These are phyloP conservation scores for Hypomecis punctinalis DNA, from an alignment of 2,888 invertebrate species.

Conservation along the genomic window DNA sequence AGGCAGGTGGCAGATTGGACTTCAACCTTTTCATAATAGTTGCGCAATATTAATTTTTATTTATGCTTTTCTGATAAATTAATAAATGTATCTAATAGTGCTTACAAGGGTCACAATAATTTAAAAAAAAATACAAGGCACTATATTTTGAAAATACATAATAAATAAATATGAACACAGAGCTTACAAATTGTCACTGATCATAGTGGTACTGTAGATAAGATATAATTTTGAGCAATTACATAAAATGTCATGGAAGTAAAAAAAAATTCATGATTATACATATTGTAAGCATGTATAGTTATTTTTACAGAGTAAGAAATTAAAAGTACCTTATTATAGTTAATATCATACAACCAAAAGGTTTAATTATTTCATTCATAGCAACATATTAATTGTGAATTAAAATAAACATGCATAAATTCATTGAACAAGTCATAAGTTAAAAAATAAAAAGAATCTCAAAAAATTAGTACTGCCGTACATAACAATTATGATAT, in stretches of 20 bases:
- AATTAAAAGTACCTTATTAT: background rate
- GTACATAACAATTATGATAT: conserved; percentile 24
- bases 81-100: too few relatives aligned
- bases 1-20: background rate
- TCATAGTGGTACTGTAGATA: background rate
- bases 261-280: background rate
- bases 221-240: conserved; percentile 16
- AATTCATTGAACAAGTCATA: conserved; percentile 16
- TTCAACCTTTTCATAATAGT: background rate
- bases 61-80: background rate
- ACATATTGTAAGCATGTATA: background rate
- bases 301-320: background rate
- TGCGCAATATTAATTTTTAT: background rate
- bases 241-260: conserved; percentile 17
- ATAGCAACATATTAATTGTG: background rate
- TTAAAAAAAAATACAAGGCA: conserved; percentile 16
- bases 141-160: conserved; percentile 6
- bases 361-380: background rate
- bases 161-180: background rate
- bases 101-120: background rate
- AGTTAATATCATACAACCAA: background rate
- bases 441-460: conserved; percentile 27
- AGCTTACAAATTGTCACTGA: background rate
- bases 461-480: conserved; percentile 20
- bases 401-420: conserved; percentile 10